Percentiles rank a stretch among this genome's conserved stretches.
These are phyloP conservation scores for Poeciliopsis presidionis DNA, from an alignment of 2,797 vertebrate genomes.

Conservation along the genomic window DNA sequence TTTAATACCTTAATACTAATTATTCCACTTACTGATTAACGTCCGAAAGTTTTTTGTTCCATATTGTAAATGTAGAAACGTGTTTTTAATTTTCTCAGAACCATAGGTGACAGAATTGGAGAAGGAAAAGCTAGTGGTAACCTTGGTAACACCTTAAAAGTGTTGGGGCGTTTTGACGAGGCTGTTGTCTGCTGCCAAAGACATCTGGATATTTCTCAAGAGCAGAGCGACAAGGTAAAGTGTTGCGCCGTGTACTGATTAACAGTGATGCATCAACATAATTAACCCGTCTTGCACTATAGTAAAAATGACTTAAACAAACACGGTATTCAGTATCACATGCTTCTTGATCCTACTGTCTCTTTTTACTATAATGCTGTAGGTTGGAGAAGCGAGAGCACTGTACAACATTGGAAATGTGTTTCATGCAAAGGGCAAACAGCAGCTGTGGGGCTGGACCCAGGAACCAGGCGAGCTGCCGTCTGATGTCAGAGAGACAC, in stretches of 20 bases:
- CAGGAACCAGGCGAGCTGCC: slow-evolving; percentile 90
- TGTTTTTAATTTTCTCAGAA: slow-evolving; percentile 74
- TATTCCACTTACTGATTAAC: slow-evolving; percentile 8
- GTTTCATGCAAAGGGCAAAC: slow-evolving; percentile 96
- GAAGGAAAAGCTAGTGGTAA: slow-evolving; percentile 98
- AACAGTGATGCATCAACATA: not conserved
- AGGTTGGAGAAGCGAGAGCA: slow-evolving; percentile 96
- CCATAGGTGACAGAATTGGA: slow-evolving; percentile 94
- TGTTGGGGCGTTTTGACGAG: slow-evolving; percentile 93
- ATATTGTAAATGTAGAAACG: not conserved
- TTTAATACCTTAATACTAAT: slow-evolving; percentile 15
- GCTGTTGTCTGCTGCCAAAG: slow-evolving; percentile 94
- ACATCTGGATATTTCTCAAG: slow-evolving; percentile 95
- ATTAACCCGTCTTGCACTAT: not conserved
- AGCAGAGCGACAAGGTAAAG: slow-evolving; percentile 94
- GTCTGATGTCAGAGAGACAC: slow-evolving; percentile 86
- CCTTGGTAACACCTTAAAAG: slow-evolving; percentile 95
- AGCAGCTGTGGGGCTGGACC: slow-evolving; percentile 87
- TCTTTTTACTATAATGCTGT: slow-evolving; percentile 4
- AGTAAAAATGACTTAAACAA: not conserved
- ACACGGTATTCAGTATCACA: too few relatives aligned
- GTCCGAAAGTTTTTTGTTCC: not conserved
- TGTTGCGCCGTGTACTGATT: not conserved
- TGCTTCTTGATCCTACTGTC: not conserved
- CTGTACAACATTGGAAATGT: slow-evolving; percentile 97